Conservation (phyloP, 2,888 invertebrate species). For the Unio delphinus region DNA sequence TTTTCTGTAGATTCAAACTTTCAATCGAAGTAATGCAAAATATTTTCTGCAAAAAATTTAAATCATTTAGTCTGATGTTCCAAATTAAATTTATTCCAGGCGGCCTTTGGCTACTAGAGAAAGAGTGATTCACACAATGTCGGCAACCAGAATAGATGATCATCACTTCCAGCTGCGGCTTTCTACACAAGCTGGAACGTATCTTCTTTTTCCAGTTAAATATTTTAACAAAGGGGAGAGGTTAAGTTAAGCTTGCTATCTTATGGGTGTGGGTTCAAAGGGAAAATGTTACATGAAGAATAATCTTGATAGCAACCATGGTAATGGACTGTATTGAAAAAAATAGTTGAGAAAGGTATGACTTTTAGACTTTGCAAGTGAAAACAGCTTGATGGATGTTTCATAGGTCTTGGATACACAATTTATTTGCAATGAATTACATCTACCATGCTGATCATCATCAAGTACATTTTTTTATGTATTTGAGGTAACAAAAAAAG, state of each 20-base stretch:
- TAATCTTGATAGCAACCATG: background rate
- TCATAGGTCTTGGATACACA: too few relatives aligned
- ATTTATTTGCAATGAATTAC: too few relatives aligned
- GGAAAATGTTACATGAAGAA: background rate
- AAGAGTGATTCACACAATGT: conserved; percentile 79
- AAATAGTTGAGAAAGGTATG: too few relatives aligned
- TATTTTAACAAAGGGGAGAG: background rate
- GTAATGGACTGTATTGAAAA: background rate
- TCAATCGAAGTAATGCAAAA: too few relatives aligned
- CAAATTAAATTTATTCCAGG: conserved; percentile 40
- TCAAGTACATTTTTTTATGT: too few relatives aligned
- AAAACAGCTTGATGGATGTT: too few relatives aligned
- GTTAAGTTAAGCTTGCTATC: background rate
- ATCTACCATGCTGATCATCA: too few relatives aligned
- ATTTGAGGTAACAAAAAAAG: too few relatives aligned
- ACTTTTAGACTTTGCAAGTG: too few relatives aligned
- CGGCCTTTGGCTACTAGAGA: conserved; percentile 82
- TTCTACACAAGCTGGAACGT: conserved; percentile 89
- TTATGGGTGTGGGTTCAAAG: background rate
- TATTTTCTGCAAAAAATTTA: too few relatives aligned
- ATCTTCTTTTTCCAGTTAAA: conserved; percentile 55
- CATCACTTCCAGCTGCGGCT: conserved; percentile 78
- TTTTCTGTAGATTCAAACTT: too few relatives aligned
- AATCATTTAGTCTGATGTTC: background rate
- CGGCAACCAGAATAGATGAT: conserved; percentile 74